Evolutionary conservation across 1,140 invertebrate species (phyloP).

Genomic region (Drosophila nebulosa): DNA sequence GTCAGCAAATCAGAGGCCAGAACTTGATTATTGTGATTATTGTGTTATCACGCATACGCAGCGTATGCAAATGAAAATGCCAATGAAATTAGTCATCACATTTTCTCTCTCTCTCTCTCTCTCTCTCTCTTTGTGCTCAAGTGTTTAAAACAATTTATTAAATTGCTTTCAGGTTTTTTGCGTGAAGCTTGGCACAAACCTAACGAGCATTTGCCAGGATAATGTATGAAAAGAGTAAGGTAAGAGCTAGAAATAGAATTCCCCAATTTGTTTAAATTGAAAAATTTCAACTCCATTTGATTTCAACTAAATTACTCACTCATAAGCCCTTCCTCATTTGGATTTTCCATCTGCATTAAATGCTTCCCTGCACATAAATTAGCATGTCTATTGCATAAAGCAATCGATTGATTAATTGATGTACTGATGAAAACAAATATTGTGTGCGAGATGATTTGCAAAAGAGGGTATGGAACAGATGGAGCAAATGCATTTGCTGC

Average conservation of each 20-base stretch:
- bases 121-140: not conserved
- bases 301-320: not conserved
- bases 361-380: conserved; percentile 18
- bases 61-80: not conserved
- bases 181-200: not conserved
- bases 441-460: not conserved
- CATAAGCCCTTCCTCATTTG: conserved; percentile 11
- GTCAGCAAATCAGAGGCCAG: not conserved
- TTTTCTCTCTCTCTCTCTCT: not conserved
- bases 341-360: not conserved
- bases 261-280: conserved; percentile 1
- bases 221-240: too few species aligned
- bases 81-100: not conserved
- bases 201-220: too few species aligned
- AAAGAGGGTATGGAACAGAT: not conserved
- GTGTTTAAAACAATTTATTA: conserved; percentile 25
- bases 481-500: not conserved
- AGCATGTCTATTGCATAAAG: conserved; percentile 9
- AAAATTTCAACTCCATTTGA: conserved; percentile 25
- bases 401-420: conserved; percentile 23
- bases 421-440: not conserved
- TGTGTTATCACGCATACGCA: conserved; percentile 22
- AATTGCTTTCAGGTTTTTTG: not conserved
- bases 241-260: too few species aligned
- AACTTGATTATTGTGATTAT: not conserved